Base-by-base conservation (phyloP, 2,888 invertebrate species). In the Spilosoma lubricipeda region DNA sequence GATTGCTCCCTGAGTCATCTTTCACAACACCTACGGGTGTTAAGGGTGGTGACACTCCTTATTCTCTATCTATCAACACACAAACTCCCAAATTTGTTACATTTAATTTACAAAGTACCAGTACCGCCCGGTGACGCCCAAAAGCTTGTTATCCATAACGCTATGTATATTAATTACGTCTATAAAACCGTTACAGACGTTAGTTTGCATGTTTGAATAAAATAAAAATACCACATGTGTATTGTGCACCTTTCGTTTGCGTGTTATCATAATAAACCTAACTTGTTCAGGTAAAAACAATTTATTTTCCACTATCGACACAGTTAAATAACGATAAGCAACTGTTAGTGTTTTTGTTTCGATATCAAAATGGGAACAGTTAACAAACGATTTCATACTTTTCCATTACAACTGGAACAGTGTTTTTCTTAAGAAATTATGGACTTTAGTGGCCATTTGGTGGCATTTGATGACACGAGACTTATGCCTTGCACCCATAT, bases 301-400 rank as follows among this genome's bases (percentile, higher is more conserved):
- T 39, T 42, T 67, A n/a, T 71, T 71, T 74, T 71, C 71, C 67
- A 74, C 71, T 39, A 71, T 64, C 70, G 39, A 42, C 52, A 9
- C 67, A 59, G 30, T 72, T 72, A 67, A 63, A 64, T n/a, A 23
- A n/a, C 74, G 74, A 74, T 74, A 74, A 74, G 48, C 39, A 67
- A 20, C n/a, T 23, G 63, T 70, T 74, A 42, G 67, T 71, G 59
- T 64, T 70, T 70, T 70, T 70, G 67, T 67, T 67, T 36, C 36
- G 70, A 70, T 74, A 74, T 70, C 67, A 74, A 23, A 74, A 74
- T 67, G 70, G 70, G 67, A 63, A 59, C 74, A 66, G 7, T 36
- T 45, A 67, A 27, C 30, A 13, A 27, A n/a, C 67, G 36, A 3
- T 67, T 67, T 67, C 45, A 67, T 45, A 42, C 1, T 42, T 45